These are phyloP conservation scores for Laterallus jamaicensis DNA, from an alignment of 2,113 vertebrate genomes.

Conservation along the genomic window DNA sequence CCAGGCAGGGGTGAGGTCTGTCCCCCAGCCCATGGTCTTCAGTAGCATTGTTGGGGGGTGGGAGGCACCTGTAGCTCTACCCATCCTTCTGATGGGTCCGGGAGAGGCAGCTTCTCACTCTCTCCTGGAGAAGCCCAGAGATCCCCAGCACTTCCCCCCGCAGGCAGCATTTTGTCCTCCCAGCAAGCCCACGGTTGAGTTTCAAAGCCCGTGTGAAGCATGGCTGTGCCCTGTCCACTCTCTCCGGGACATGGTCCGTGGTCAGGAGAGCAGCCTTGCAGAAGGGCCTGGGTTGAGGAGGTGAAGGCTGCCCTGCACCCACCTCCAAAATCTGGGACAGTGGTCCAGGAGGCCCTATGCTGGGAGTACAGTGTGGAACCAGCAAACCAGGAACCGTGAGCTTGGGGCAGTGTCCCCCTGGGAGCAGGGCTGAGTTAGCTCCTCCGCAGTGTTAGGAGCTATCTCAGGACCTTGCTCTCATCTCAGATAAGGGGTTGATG, in stretches of 20 bases:
- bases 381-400: not conserved
- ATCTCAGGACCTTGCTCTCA: not conserved
- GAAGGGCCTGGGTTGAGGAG: not conserved
- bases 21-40: not conserved
- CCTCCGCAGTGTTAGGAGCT: not conserved
- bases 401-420: accelerated
- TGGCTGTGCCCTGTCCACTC: not conserved
- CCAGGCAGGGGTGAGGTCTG: not conserved
- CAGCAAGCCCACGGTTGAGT: not conserved
- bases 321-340: not conserved
- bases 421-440: not conserved
- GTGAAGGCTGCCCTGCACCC: not conserved
- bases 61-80: not conserved
- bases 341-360: accelerated
- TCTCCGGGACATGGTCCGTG: not conserved
- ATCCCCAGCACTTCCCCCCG: not conserved
- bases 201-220: not conserved
- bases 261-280: not conserved
- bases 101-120: not conserved
- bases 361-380: not conserved
- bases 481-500: not conserved
- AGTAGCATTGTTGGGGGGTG: not conserved
- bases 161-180: not conserved
- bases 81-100: accelerated
- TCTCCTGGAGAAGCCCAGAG: not conserved